Evolutionary conservation across 2,113 vertebrate species (phyloP).

Genomic region (Zosterops borbonicus): DNA sequence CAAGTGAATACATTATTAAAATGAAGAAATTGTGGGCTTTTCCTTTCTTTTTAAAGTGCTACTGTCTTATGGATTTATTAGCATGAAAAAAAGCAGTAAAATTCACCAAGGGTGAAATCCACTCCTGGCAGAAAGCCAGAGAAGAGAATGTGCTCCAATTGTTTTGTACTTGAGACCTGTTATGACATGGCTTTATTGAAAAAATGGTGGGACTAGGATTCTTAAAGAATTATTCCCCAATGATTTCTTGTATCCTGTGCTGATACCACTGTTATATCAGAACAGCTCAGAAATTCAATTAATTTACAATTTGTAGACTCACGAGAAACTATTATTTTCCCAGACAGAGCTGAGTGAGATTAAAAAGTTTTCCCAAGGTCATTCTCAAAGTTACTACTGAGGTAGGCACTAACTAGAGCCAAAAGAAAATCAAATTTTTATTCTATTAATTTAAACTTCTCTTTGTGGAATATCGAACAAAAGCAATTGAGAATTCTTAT

Average conservation of each 20-base stretch:
- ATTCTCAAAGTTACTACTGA: neutral
- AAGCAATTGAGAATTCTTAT: neutral
- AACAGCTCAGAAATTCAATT: constrained; percentile 34
- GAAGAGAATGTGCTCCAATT: neutral
- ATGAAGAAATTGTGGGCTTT: neutral
- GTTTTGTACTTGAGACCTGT: neutral
- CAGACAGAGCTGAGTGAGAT: constrained; percentile 7
- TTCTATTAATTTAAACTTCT: neutral
- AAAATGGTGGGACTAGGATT: neutral
- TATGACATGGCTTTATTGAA: neutral
- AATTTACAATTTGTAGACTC: constrained; percentile 10
- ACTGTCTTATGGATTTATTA: neutral
- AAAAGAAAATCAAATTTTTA: neutral
- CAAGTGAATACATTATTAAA: neutral
- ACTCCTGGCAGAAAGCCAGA: neutral
- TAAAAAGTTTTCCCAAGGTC: constrained; percentile 45
- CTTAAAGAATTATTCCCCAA: constrained; percentile 6
- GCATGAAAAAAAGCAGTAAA: neutral
- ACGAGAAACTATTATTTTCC: neutral
- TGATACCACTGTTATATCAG: neutral
- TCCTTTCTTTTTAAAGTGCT: neutral
- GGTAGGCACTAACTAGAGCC: neutral
- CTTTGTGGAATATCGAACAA: neutral
- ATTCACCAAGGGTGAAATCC: neutral
- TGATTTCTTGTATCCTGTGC: constrained; percentile 14